Evolutionary conservation across 1,140 invertebrate genomes (phyloP).

Genomic region (Cylas formicarius): DNA sequence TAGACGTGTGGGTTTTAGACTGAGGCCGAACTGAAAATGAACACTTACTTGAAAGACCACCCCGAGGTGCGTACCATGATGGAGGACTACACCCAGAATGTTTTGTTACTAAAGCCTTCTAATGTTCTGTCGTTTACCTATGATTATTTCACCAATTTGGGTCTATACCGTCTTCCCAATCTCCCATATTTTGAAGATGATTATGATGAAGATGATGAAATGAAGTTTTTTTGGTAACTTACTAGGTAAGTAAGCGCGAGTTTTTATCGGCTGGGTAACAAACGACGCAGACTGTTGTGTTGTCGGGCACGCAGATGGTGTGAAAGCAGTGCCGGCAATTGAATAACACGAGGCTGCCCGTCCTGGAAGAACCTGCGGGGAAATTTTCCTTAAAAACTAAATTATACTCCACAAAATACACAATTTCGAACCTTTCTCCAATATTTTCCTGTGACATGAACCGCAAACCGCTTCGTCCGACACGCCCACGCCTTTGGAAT

Average conservation of each 20-base stretch:
- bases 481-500: constrained; percentile 68
- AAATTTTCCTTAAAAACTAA: constrained; percentile 8
- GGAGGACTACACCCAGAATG: constrained; percentile 51
- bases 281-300: constrained; percentile 30
- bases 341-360: constrained; percentile 61
- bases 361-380: constrained; percentile 26
- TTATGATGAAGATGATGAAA: constrained; percentile 7
- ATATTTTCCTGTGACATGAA: constrained; percentile 65
- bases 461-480: constrained; percentile 67
- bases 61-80: constrained; percentile 50
- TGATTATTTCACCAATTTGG: constrained; percentile 49
- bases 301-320: constrained; percentile 64
- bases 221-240: constrained; percentile 4
- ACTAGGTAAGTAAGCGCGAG: not conserved
- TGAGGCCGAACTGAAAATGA: constrained; percentile 43
- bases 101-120: constrained; percentile 51
- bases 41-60: constrained; percentile 49
- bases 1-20: no score
- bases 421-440: constrained; percentile 59
- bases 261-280: constrained; percentile 31
- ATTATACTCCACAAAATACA: not conserved
- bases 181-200: constrained; percentile 14
- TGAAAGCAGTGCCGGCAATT: constrained; percentile 89
- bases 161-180: constrained; percentile 33
- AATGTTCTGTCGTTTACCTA: constrained; percentile 53